Base-by-base conservation (phyloP, 2,888 invertebrate species). In the Andricus quercusramuli region DNA sequence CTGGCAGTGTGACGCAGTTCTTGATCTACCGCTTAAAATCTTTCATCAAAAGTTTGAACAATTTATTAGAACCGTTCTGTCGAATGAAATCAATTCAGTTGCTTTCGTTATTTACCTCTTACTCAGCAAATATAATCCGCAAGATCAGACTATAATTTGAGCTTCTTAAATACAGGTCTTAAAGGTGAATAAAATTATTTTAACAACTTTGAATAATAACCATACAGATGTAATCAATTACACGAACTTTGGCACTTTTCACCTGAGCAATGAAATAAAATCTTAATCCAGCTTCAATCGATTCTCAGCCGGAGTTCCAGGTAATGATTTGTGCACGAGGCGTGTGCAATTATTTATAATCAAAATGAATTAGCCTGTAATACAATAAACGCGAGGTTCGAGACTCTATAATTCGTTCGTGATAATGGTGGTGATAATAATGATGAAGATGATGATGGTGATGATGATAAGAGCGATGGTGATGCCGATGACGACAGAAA, bases 261-360 rank as follows among this genome's bases (percentile, higher is more conserved):
- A 32, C 13, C 70, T 51, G 25, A 11, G 29, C 4, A 56, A 13
- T n/a, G 32, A 51, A 74, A 56, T 56, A 37, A 56, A 74, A 56
- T 74, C n/a, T 37, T 32, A 37, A 32, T 32, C 32, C 32, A 74
- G 4, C 32, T n/a, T 74, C n/a, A 56, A 56, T 56, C 20, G 74
- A 32, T 74, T 51, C 29, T 32, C 51, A 32, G 32, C 37, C 29
- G 6, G 15, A 56, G 56, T 74, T 56, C 3, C 44, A 25, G 9
- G 44, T 32, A 32, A 51, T 74, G 74, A 74, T 74, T 74, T 74
- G 74, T 74, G 56, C 51, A 56, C 56, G 32, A 32, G 32, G 70
- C 77, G 64, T 65, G 82, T 56, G 44, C 68, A 85, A 85, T 87
- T 85, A 82, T 82, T 86, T 77, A 68, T 79, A 80, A 87, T 87